These are phyloP conservation scores for Gallinago stenura DNA, from an alignment of 2,797 vertebrate genomes.

Conservation along the genomic window DNA sequence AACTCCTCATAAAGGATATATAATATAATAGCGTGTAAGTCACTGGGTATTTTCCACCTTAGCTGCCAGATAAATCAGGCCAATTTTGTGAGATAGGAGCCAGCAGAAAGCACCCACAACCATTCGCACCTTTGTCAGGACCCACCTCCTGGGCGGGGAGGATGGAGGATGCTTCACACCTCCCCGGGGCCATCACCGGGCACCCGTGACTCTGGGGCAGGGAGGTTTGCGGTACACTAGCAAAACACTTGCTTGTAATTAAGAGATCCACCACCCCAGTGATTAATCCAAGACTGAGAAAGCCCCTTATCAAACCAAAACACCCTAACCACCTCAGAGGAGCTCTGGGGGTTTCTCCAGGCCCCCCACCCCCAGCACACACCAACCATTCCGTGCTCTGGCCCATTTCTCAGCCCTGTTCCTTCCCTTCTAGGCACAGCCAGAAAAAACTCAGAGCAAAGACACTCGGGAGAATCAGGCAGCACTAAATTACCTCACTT, in stretches of 20 bases:
- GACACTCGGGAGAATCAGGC: background rate
- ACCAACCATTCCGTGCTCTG: accelerated
- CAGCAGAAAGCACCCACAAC: background rate
- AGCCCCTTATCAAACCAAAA: background rate
- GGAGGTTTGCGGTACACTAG: background rate
- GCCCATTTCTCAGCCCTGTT: background rate
- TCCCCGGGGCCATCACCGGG: background rate
- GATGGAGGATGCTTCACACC: background rate
- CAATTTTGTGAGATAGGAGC: background rate
- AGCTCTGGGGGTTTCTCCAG: background rate
- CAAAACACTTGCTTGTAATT: background rate
- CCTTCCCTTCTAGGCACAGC: background rate
- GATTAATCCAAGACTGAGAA: background rate
- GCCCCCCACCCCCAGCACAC: background rate
- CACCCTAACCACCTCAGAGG: background rate
- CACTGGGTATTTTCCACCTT: background rate
- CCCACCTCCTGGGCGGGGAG: background rate
- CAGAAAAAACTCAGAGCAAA: background rate
- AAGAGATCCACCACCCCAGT: background rate
- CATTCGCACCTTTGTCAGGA: background rate
- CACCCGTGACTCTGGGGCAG: background rate
- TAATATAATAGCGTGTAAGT: background rate
- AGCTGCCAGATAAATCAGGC: background rate
- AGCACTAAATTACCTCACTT: slow-evolving; percentile 22
- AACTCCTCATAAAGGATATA: background rate